These are phyloP conservation scores for Gymnothorax javanicus DNA, from an alignment of 2,797 vertebrate species.

Conservation along the genomic window DNA sequence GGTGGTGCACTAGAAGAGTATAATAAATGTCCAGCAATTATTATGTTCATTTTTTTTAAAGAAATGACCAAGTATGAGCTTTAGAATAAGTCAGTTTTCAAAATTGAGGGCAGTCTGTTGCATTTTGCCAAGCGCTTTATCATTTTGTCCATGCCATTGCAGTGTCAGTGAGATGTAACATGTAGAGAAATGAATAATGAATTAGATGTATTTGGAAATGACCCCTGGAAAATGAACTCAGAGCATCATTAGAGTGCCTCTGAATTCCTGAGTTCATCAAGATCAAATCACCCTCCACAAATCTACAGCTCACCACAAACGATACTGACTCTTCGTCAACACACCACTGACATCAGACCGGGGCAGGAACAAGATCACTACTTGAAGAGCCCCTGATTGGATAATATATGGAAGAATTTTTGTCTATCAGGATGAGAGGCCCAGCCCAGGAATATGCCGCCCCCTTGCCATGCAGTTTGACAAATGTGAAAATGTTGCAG, in stretches of 20 bases:
- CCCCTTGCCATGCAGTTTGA: conserved; percentile 80
- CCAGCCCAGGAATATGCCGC: conserved; percentile 75
- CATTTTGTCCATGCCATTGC: not conserved
- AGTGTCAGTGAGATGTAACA: not conserved
- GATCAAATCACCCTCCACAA: not conserved
- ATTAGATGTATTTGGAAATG: not conserved
- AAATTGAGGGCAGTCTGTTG: not conserved
- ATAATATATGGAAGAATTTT: conserved; percentile 67
- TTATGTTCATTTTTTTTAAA: not conserved
- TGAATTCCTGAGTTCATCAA: not conserved
- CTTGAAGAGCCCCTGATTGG: conserved; percentile 52
- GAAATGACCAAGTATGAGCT: not conserved
- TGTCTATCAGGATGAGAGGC: conserved; percentile 71
- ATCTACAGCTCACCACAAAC: not conserved
- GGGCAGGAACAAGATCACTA: not conserved
- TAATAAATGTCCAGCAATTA: not conserved
- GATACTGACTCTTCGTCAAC: not conserved
- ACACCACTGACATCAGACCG: not conserved
- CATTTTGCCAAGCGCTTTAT: not conserved
- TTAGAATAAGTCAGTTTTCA: not conserved
- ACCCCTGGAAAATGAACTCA: not conserved
- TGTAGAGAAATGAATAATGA: not conserved
- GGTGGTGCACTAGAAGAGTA: not conserved
- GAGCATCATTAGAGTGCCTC: not conserved
- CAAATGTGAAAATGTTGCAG: conserved; percentile 86